Evolutionary conservation across 1,140 invertebrate species (phyloP), one percentile per base, ranked within the genome.

Genomic region (Drosophila orosa): DNA sequence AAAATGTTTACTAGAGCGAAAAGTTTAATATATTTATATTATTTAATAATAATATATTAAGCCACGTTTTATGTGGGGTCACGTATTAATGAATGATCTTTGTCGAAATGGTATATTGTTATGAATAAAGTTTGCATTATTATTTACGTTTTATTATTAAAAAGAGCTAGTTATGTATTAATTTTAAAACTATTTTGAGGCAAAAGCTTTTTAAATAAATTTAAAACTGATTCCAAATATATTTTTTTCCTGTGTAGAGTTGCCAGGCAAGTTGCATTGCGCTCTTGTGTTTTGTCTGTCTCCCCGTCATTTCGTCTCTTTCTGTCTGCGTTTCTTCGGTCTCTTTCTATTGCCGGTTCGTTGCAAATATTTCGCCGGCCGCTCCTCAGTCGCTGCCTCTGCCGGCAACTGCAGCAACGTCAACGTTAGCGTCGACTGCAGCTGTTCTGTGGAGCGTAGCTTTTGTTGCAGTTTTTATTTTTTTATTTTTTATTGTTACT

Each of bases 291-390:
- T 54, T 42, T 68, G 67, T 72, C 42, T 48, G 40, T 40, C 47
- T 39, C 50, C 35, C 12, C 27, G 12, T 19, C 37, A 52, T 12
- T 24, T 24, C 25, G 52, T 25, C 52, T 71, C 65, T 72, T 56
- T 68, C 52, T 71, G 42, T 58, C 65, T 66, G 27, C 39, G 35
- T 45, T 27, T 69, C 39, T 55, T 50, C 27, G 31, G 33, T 74
- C 69, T 74, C 57, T 57, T 57, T 76, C 61, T 73, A 72, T 72
- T 72, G 68, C 68, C 68, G 68, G 69, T 73, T 73, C 69, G 66
- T 73, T 73, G 69, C 69, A 73, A 73, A 73, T 73, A 73, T 73
- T 73, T 71, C 44, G 66, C 69, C 69, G 69, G 69, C 45, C 67
- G 67, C 67, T 71, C 37, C 66, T 57, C 67, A 35, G 72, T 50